These are phyloP conservation scores for Eurytoma californica DNA, from an alignment of 2,888 invertebrate genomes.

Conservation along the genomic window DNA sequence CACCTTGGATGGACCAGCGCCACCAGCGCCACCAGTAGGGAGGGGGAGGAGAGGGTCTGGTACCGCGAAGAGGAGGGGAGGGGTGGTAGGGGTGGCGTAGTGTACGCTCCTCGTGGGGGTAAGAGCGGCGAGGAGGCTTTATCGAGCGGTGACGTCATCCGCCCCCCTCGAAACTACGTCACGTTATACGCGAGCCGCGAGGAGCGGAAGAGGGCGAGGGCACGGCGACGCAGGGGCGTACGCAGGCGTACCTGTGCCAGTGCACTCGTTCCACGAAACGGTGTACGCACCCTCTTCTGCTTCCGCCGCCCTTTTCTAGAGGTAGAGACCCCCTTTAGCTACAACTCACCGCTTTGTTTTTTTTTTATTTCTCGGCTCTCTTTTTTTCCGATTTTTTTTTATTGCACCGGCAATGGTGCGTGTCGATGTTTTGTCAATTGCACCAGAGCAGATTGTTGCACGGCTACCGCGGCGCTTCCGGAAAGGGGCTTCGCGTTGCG, in stretches of 20 bases:
- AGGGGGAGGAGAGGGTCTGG: slow-evolving; percentile 34
- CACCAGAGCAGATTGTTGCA: neutral
- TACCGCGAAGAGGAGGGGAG: neutral
- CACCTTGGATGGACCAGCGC: neutral
- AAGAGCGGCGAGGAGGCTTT: slow-evolving; percentile 64
- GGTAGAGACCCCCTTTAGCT: no score
- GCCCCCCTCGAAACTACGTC: slow-evolving; percentile 69
- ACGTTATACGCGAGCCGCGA: slow-evolving; percentile 62
- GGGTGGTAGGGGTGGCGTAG: neutral
- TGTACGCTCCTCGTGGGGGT: neutral
- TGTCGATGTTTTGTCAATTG: slow-evolving; percentile 15
- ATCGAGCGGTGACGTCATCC: slow-evolving; percentile 73
- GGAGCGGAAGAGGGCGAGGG: slow-evolving; percentile 36
- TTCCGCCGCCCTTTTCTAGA: neutral
- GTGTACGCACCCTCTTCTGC: neutral
- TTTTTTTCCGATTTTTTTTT: neutral
- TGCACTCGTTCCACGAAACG: slow-evolving; percentile 13
- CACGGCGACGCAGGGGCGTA: slow-evolving; percentile 63
- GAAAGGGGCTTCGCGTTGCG: neutral
- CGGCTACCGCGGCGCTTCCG: neutral
- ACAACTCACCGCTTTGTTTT: no score
- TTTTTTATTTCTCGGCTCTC: no score
- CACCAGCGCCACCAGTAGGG: slow-evolving; percentile 29
- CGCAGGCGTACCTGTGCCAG: slow-evolving; percentile 36
- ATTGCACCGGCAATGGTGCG: neutral